Base-by-base conservation (phyloP, 2,113 vertebrate species). In the Eupsittula cactorum region DNA sequence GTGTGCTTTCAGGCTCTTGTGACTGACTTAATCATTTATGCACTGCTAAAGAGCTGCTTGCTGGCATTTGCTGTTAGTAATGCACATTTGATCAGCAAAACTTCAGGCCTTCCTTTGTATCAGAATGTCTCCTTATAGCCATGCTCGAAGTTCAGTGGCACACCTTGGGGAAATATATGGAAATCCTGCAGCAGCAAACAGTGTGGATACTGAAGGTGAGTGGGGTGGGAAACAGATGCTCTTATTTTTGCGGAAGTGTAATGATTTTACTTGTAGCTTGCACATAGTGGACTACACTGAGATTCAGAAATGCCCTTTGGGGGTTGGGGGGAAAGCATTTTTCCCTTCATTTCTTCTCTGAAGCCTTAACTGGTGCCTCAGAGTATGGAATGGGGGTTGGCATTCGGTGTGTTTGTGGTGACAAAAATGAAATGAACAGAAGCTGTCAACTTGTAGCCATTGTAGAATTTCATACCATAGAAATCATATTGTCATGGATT, bases 191-290 rank as follows among this genome's bases (percentile, higher is more conserved):
- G 84, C 55, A 82, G 70, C 37, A 55, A 78, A 17, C 35, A 28
- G 21, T 0, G 0, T 41, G 33, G 60, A 59, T 25, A 29, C 6
- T 13, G 57, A 50, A 10, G 3, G 6, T 8, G 29, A 94, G 28
- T 28, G 3, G 64, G 13, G 35, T 41, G 46, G 79, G 23, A 63
- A 81, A 77, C 3, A 11, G 28, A 60, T 13, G 4, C 42, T 77
- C 50, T 71, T 69, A 62, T 60, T 67, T 76, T 57, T 80, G 31
- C 25, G 21, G 29, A 49, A 83, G n/a, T 39, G 16, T n/a, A 39
- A 79, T 55, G 27, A 44, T 73, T 95, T 90, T 71, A 42, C 33
- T 64, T 85, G 57, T 35, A 93, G 59, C 53, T 94, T 82, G 60
- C 41, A 74, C 33, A 6, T 29, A 25, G 49, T 18, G n/a, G 78